Conservation (phyloP, 2,888 invertebrate genomes). For the Arenicola marina region DNA sequence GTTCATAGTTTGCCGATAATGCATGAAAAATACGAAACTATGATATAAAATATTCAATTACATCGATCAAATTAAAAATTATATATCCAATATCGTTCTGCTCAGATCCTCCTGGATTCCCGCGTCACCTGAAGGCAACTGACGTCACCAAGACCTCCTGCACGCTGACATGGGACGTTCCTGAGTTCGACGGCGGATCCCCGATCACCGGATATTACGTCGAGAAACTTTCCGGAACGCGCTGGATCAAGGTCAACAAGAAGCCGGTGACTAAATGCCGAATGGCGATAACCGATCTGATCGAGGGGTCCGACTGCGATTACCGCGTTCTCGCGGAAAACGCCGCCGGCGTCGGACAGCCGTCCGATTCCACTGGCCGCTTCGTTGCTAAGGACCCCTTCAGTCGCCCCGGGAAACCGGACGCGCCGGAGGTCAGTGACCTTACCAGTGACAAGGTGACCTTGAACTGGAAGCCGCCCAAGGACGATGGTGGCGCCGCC, state of each 20-base stretch:
- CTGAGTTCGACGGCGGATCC: conserved; percentile 58
- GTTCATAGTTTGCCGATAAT: too few species aligned
- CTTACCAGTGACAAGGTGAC: conserved; percentile 52
- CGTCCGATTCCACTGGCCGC: conserved; percentile 43
- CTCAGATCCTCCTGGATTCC: conserved; percentile 63
- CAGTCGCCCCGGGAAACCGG: conserved; percentile 50
- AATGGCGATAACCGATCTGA: conserved; percentile 47
- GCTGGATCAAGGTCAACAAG: conserved; percentile 92
- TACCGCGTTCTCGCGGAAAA: conserved; percentile 58
- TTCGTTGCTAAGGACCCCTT: conserved; percentile 49
- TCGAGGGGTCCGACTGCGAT: conserved; percentile 53
- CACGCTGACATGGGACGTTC: conserved; percentile 53
- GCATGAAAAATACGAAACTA: too few species aligned
- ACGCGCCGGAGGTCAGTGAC: conserved; percentile 49
- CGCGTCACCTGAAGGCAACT: conserved; percentile 35
- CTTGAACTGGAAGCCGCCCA: conserved; percentile 55
- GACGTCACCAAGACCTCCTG: conserved; percentile 53
- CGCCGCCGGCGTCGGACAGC: conserved; percentile 53
- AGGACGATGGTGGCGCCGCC: conserved; percentile 55
- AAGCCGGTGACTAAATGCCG: conserved; percentile 70
- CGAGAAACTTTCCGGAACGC: conserved; percentile 65
- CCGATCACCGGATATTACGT: conserved; percentile 52
- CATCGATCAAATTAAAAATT: too few species aligned
- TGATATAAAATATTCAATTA: too few species aligned
- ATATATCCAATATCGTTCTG: too few species aligned